phyloP scores from a whole-genome alignment of 2,797 vertebrate species.

The Limosa lapponica region DNA sequence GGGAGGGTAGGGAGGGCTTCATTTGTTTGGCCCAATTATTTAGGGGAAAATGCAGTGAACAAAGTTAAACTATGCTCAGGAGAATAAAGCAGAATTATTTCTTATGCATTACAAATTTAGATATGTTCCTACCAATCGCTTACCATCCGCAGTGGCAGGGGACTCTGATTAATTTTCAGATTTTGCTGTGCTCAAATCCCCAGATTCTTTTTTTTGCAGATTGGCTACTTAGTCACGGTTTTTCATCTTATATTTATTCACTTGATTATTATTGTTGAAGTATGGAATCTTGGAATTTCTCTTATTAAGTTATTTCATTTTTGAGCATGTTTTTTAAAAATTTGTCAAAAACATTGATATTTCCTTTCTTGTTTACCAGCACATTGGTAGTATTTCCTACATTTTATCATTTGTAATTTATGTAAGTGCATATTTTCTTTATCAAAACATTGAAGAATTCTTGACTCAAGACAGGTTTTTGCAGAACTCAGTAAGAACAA shows the following conservation, averaged over 20 bases:
- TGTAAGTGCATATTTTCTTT: not conserved
- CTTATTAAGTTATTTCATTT: not conserved
- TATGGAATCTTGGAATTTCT: not conserved
- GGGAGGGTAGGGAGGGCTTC: accelerated
- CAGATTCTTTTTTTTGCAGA: not conserved
- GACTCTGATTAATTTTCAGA: not conserved
- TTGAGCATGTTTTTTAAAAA: not conserved
- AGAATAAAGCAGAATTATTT: not conserved
- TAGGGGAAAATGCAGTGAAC: not conserved
- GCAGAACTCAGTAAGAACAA: not conserved
- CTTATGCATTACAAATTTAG: not conserved
- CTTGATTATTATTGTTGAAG: not conserved
- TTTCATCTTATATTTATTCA: not conserved
- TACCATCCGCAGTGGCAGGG: not conserved
- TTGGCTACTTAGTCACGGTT: not conserved
- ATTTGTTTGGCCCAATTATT: not conserved
- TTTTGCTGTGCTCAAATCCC: not conserved
- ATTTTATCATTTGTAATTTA: not conserved
- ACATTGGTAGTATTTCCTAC: not conserved
- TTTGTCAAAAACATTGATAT: not conserved
- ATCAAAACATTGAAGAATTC: not conserved
- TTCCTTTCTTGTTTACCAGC: not conserved
- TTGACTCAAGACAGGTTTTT: not conserved
- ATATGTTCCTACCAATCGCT: not conserved
- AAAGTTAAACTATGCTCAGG: not conserved